Conservation (phyloP, 2,797 vertebrate species). For the Squalus acanthias region DNA sequence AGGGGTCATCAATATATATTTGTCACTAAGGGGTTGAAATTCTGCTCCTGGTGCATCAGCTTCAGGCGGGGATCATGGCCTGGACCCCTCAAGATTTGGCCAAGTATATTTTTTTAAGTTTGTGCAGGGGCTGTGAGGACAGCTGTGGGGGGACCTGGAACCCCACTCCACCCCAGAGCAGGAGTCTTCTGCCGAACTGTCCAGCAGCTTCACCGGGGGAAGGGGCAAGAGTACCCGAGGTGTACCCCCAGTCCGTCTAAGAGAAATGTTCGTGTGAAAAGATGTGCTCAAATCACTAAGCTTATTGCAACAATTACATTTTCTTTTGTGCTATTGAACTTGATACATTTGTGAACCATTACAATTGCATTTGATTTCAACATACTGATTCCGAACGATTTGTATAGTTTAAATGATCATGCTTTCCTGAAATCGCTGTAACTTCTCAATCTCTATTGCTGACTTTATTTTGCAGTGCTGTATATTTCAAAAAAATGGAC, state of each 20-base stretch:
- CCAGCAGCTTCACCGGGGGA: background rate
- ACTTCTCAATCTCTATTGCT: background rate
- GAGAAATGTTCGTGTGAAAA: background rate
- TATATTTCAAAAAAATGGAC: background rate
- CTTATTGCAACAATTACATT: background rate
- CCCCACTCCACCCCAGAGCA: background rate
- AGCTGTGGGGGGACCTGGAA: too few relatives aligned
- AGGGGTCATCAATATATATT: background rate
- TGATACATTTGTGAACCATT: background rate
- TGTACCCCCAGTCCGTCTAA: background rate
- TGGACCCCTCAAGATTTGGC: background rate
- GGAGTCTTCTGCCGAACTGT: background rate
- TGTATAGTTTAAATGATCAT: background rate
- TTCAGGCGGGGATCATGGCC: background rate
- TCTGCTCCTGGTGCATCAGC: background rate
- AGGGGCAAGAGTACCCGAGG: background rate
- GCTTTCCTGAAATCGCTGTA: background rate
- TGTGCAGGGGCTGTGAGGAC: background rate
- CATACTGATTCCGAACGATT: background rate
- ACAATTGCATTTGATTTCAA: background rate
- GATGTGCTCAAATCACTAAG: background rate
- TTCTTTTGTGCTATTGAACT: background rate
- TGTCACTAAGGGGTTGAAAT: background rate
- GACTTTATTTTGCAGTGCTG: background rate
- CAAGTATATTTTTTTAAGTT: background rate